Evolutionary conservation across 2,113 vertebrate genomes (phyloP).

Genomic region (Corapipo altera): DNA sequence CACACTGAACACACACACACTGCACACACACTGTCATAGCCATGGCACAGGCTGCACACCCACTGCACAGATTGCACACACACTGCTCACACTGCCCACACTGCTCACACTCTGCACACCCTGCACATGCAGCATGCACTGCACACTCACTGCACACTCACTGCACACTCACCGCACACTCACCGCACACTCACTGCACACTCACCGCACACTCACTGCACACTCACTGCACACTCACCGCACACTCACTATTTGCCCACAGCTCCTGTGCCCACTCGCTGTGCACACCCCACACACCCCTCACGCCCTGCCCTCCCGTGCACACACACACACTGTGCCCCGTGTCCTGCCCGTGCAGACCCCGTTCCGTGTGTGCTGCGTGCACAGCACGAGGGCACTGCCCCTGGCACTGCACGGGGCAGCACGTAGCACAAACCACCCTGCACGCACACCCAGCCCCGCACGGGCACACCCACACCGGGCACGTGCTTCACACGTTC

Average conservation of each 20-base stretch:
- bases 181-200: not conserved
- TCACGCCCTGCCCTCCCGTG: not conserved
- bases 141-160: accelerated
- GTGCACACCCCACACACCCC: accelerated
- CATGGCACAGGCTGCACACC: too few relatives aligned
- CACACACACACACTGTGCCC: not conserved
- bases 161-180: not conserved
- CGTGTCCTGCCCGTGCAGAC: accelerated
- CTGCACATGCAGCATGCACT: accelerated
- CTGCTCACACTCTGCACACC: accelerated
- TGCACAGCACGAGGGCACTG: accelerated
- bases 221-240: accelerated
- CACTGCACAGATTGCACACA: not conserved
- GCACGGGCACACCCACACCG: accelerated
- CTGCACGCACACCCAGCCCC: accelerated
- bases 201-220: not conserved
- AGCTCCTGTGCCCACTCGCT: not conserved
- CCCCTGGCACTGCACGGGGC: accelerated
- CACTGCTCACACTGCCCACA: too few relatives aligned
- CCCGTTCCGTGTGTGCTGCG: accelerated
- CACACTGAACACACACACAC: too few relatives aligned
- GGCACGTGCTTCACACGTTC: accelerated
- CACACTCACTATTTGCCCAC: accelerated
- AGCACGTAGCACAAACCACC: not conserved
- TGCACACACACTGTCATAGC: not conserved